A percentile compares a stretch with the other conserved stretches of the same genome.
These are phyloP conservation scores for Nasua narica DNA, from an alignment of 2,797 vertebrate genomes.

Conservation along the genomic window DNA sequence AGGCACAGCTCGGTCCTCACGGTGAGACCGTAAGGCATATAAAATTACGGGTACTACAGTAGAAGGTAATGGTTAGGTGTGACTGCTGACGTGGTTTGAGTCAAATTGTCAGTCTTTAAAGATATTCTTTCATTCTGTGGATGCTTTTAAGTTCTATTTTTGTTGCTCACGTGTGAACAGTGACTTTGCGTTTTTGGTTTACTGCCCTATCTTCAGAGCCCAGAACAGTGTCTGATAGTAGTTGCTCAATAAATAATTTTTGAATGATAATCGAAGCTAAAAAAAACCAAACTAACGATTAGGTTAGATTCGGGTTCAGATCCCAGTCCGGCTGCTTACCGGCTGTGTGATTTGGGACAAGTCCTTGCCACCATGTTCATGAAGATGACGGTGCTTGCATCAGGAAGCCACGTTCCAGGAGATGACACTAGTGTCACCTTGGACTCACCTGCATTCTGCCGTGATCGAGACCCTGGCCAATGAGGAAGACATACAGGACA, in stretches of 20 bases:
- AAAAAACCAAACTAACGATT: background rate
- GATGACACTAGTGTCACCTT: background rate
- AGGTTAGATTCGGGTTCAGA: background rate
- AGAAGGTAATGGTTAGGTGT: background rate
- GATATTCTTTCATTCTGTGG: background rate
- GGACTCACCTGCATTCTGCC: background rate
- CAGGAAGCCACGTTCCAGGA: background rate
- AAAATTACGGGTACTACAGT: rapidly evolving
- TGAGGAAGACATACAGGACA: background rate
- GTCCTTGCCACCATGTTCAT: background rate
- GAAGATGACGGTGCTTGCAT: background rate
- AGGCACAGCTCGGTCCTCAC: background rate
- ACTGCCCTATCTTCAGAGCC: background rate
- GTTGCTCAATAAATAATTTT: background rate
- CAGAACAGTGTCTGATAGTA: background rate
- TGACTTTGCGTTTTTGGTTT: background rate
- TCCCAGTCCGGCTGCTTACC: background rate
- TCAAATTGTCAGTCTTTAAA: background rate
- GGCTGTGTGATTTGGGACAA: background rate
- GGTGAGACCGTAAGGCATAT: background rate
- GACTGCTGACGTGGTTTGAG: background rate
- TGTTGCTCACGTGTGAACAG: background rate
- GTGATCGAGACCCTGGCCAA: background rate
- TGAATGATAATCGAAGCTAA: background rate
- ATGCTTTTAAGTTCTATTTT: background rate